These are phyloP conservation scores for Geopemphigus sp. DNA, from an alignment of 1,140 invertebrate genomes.

Conservation along the genomic window DNA sequence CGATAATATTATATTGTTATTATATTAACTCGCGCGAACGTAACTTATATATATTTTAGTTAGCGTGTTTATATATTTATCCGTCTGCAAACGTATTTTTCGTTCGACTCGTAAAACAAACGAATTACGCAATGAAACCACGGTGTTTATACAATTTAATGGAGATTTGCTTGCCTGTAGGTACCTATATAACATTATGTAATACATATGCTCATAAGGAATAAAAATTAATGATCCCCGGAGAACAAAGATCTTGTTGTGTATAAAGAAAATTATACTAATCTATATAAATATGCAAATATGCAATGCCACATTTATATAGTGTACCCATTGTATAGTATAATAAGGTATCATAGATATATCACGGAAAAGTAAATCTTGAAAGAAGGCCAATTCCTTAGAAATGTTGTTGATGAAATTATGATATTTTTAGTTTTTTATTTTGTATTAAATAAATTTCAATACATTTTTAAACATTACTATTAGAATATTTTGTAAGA, in stretches of 20 bases:
- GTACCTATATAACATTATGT: not conserved
- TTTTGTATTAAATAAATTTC: no score
- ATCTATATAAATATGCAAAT: not conserved
- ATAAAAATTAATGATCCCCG: conserved; percentile 31
- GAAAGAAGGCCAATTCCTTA: no score
- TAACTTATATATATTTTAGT: not conserved
- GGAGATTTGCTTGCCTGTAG: not conserved
- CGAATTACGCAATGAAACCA: not conserved
- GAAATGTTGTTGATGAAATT: no score
- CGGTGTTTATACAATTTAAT: not conserved
- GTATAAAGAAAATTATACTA: not conserved
- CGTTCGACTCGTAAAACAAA: conserved; percentile 21
- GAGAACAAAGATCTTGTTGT: not conserved
- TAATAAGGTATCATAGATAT: no score
- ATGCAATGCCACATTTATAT: no score
- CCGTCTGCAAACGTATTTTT: not conserved
- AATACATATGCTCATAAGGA: not conserved
- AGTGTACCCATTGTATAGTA: no score
- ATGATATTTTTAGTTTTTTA: no score
- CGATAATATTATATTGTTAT: no score
- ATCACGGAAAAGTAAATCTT: no score
- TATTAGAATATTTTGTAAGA: no score
- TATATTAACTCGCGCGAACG: no score
- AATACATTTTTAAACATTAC: no score
- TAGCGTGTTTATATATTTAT: not conserved